Evolutionary conservation across 2,797 vertebrate species (phyloP).

Genomic region (Clarias fuscus): DNA sequence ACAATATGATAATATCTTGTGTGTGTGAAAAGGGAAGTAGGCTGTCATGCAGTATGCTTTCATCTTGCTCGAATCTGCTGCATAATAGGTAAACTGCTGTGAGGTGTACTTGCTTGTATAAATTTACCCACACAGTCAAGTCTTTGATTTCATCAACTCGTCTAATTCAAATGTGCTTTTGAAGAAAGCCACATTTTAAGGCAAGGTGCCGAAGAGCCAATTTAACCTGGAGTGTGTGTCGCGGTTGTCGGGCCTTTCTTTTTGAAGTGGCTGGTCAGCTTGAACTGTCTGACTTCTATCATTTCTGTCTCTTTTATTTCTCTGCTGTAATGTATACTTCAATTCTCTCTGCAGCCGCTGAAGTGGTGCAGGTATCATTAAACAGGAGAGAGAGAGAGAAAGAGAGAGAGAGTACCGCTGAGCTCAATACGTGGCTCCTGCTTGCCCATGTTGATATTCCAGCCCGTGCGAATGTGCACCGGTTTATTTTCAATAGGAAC

Average conservation of each 20-base stretch:
- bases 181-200: slow-evolving; percentile 86
- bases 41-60: slow-evolving; percentile 78
- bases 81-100: slow-evolving; percentile 94
- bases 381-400: slow-evolving; percentile 47
- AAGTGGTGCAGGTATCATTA: slow-evolving; percentile 88
- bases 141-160: slow-evolving; percentile 93
- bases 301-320: slow-evolving; percentile 95
- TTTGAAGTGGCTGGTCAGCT: slow-evolving; percentile 98
- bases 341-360: slow-evolving; percentile 87
- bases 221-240: slow-evolving; percentile 98
- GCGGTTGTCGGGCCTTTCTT: slow-evolving; percentile 79
- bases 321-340: slow-evolving; percentile 96
- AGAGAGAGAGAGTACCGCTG: slow-evolving; percentile 41
- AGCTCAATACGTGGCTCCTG: slow-evolving; percentile 64
- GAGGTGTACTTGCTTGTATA: slow-evolving; percentile 90
- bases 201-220: slow-evolving; percentile 90
- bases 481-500: slow-evolving; percentile 77
- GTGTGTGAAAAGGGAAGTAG: slow-evolving; percentile 64
- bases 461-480: slow-evolving; percentile 60
- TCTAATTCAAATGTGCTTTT: slow-evolving; percentile 97
- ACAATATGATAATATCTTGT: slow-evolving; percentile 71
- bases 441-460: slow-evolving; percentile 66
- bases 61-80: slow-evolving; percentile 77
- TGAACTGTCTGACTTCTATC: slow-evolving; percentile 99
- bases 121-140: slow-evolving; percentile 85